A percentile compares a stretch with the other conserved stretches of the same genome.
Conservation (phyloP, 2,797 vertebrate species). For the Poecilia velifera region DNA sequence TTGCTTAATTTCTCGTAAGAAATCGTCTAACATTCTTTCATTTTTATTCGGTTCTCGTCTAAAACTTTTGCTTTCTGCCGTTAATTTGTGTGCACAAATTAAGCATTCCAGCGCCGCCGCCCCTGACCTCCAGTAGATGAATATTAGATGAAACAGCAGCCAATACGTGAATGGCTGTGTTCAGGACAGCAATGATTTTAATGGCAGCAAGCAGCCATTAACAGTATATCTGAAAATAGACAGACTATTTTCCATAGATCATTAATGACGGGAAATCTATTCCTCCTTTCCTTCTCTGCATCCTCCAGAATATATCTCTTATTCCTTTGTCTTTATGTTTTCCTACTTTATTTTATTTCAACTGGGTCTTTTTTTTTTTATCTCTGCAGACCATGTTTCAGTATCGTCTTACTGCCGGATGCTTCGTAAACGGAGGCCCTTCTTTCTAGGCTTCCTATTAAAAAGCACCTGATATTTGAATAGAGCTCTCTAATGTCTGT, state of each 20-base stretch:
- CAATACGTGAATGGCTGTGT: constrained; percentile 80
- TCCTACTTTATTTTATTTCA: constrained; percentile 62
- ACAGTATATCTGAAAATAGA: constrained; percentile 84
- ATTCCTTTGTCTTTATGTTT: constrained; percentile 60
- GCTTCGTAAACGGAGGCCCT: constrained; percentile 24
- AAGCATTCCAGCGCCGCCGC: constrained; percentile 61
- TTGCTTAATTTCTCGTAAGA: neutral
- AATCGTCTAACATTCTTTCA: constrained; percentile 17
- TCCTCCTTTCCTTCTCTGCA: constrained; percentile 68
- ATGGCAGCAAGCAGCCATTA: constrained; percentile 83
- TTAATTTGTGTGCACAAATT: constrained; percentile 69
- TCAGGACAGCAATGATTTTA: constrained; percentile 82
- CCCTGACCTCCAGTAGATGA: constrained; percentile 77
- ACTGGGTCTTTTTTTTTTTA: constrained; percentile 45
- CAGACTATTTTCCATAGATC: constrained; percentile 85
- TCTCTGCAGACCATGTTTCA: constrained; percentile 32
- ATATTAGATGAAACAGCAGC: constrained; percentile 81
- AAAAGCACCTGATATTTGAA: constrained; percentile 70
- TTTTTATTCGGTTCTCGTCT: constrained; percentile 26
- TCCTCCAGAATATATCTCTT: constrained; percentile 72
- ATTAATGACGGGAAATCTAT: constrained; percentile 85
- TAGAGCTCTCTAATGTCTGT: constrained; percentile 70
- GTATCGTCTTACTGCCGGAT: constrained; percentile 33
- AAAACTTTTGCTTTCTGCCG: constrained; percentile 32
- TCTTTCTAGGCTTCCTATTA: constrained; percentile 43